Percentiles rank a stretch among this genome's conserved stretches.
phyloP scores from a whole-genome alignment of 2,113 vertebrate genomes.

The Macrotus californicus region DNA sequence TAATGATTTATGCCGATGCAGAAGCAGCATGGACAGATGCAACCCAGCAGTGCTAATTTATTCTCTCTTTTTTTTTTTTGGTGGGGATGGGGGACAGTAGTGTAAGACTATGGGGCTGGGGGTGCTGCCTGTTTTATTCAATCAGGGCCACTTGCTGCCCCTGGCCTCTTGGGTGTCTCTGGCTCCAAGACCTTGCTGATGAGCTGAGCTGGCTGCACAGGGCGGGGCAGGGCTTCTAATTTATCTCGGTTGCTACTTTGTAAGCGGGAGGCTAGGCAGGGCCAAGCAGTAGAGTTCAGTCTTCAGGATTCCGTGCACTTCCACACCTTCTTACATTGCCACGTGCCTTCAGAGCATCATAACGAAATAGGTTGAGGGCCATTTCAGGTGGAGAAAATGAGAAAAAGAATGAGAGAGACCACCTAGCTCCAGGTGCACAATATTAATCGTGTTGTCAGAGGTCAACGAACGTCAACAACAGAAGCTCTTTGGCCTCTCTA shows the following conservation, averaged over 20 bases:
- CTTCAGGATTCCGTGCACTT: background rate
- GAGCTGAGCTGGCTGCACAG: background rate
- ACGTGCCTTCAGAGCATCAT: background rate
- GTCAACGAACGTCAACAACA: background rate
- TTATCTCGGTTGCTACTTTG: background rate
- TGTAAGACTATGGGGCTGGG: background rate
- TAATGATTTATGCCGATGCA: background rate
- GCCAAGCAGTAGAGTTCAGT: background rate
- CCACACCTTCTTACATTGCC: background rate
- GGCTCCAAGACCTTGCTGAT: background rate
- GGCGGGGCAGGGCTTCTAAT: background rate
- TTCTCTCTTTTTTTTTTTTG: background rate
- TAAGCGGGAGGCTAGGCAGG: background rate
- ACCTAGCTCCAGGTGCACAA: background rate
- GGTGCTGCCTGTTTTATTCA: background rate
- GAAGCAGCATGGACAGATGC: background rate
- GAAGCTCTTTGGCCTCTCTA: background rate
- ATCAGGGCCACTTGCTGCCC: background rate
- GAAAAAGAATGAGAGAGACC: background rate
- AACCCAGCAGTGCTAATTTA: background rate
- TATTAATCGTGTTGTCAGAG: background rate
- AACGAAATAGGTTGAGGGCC: background rate
- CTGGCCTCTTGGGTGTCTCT: background rate
- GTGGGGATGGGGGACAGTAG: background rate
- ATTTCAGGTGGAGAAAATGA: background rate